Conservation (phyloP, 2,113 vertebrate genomes). For the Solea solea region DNA sequence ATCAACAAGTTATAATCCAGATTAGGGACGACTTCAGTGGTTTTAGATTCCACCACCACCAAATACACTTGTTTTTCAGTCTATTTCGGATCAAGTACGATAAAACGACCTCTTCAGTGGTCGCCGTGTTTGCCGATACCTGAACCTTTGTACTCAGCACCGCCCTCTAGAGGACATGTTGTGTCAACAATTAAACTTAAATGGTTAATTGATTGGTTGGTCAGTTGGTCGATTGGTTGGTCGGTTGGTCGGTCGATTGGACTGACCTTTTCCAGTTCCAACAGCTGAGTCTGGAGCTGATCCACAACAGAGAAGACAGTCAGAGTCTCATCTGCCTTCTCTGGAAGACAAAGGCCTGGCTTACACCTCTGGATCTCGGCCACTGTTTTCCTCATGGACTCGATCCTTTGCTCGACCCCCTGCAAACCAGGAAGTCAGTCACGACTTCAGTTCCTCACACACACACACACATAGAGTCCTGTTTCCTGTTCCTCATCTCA, state of each 20-base stretch:
- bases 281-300: conserved; percentile 82
- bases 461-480: neutral
- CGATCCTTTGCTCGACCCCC: conserved; percentile 84
- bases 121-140: too few relatives aligned
- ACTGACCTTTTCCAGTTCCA: conserved; percentile 85
- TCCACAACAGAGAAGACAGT: conserved; percentile 83
- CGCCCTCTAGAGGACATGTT: too few relatives aligned
- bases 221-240: fast-evolving
- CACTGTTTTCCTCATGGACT: conserved; percentile 86
- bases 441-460: neutral
- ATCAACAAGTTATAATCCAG: too few relatives aligned
- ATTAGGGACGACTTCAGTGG: too few relatives aligned
- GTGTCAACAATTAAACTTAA: neutral
- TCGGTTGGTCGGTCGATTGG: fast-evolving
- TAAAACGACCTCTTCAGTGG: too few relatives aligned
- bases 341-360: conserved; percentile 81
- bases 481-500: conserved; percentile 44
- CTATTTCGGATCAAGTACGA: too few relatives aligned
- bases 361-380: conserved; percentile 85
- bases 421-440: conserved; percentile 36
- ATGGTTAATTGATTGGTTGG: neutral
- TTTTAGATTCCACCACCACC: too few relatives aligned
- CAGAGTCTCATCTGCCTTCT: conserved; percentile 80
- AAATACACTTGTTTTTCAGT: too few relatives aligned
- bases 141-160: too few relatives aligned